Percentiles rank a stretch among this genome's conserved stretches.
Evolutionary conservation across 2,797 vertebrate genomes (phyloP).

Genomic region (Megaceryle alcyon): DNA sequence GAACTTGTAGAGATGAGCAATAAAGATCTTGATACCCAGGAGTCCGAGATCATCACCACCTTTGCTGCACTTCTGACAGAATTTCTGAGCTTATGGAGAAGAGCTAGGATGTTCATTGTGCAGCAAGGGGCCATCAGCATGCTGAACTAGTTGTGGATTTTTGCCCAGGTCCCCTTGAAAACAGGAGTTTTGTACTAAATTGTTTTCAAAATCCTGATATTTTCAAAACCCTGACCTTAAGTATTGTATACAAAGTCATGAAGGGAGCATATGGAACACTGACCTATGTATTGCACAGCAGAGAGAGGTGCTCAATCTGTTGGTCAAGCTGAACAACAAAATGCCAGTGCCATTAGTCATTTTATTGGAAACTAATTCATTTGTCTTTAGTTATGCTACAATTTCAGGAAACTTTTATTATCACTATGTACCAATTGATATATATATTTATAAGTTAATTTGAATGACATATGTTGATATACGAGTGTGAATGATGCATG

Average conservation of each 20-base stretch:
- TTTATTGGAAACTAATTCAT: neutral
- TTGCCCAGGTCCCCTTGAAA: neutral
- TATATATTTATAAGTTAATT: neutral
- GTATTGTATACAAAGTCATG: neutral
- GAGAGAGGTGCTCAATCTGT: neutral
- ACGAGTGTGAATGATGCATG: rapidly evolving
- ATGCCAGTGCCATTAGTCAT: neutral
- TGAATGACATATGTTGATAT: neutral
- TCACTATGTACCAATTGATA: neutral
- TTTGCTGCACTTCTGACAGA: neutral
- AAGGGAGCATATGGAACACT: neutral
- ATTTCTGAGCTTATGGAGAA: neutral
- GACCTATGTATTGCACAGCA: neutral
- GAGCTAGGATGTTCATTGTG: neutral
- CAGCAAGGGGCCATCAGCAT: neutral
- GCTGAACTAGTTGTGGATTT: neutral
- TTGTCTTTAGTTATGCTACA: neutral
- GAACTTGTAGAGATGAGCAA: neutral
- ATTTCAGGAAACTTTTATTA: neutral
- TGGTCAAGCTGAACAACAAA: neutral
- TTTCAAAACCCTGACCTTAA: neutral
- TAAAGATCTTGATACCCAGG: neutral
- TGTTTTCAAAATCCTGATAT: neutral
- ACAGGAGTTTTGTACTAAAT: neutral
- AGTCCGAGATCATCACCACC: neutral